Base-by-base conservation (phyloP, 2,888 invertebrate species). In the Phlogophora meticulosa region DNA sequence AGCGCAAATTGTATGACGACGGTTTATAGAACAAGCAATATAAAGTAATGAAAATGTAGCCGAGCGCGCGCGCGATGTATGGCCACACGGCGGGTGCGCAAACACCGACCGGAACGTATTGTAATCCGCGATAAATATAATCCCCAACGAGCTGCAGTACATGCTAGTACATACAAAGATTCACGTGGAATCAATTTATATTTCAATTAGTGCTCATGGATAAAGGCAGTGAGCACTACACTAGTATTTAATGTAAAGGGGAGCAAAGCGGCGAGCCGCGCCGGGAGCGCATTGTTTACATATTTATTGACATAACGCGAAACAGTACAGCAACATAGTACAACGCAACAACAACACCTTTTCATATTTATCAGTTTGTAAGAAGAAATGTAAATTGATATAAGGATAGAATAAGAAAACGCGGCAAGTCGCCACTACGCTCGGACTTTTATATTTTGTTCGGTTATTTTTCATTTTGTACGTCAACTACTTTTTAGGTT, bases 241-340 rank as follows among this genome's bases (percentile, higher is more conserved):
- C 36, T 22, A 43, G 38, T 38, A 17, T 53, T 20, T 55, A 55
- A 58, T 49, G 34, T 58, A 58, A 48, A 62, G 42, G 24, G 42
- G 51, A 56, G 49, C 17, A 40, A 22, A n/a, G n/a, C n/a, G 42
- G 20, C 20, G n/a, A 10, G 2, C 13, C 34, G n/a, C 32, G 9
- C 20, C 4, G 38, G 20, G 22, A 10, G n/a, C 15, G n/a, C 10
- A 43, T 20, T 42, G 34, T 40, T 55, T 52, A 57, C 46, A 53
- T 69, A 71, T 71, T 70, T 72, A 70, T 72, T 58, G 53, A 58
- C 53, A 58, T 53, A 53, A 32, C 11, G 9, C 10, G 7, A 15
- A 22, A 43, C 34, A 20, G n/a, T 22, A 1, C 46, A 28, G n/a
- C 22, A 52, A 46, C 36, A 10, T 48, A 56, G 42, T 7, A 3